phyloP scores from a whole-genome alignment of 2,113 vertebrate species.

The Prunella fulvescens region DNA sequence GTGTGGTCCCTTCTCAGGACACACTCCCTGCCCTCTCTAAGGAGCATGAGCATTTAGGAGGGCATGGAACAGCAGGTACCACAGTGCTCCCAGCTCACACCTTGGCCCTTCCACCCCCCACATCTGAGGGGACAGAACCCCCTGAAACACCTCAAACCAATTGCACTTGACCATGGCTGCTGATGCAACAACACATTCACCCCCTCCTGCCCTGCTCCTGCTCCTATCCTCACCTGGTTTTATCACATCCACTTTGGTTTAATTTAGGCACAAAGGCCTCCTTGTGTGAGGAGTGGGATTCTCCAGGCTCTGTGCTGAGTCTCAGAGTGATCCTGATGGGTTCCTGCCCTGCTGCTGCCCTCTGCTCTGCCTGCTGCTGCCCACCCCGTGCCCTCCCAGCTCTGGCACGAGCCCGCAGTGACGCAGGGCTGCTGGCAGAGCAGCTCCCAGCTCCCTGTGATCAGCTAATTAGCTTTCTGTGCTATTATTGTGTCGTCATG shows the following conservation, averaged over 20 bases:
- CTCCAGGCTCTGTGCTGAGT: background rate
- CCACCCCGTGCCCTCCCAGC: background rate
- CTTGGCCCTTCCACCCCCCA: background rate
- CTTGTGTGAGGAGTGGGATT: rapidly evolving
- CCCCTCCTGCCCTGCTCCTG: background rate
- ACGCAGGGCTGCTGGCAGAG: constrained; percentile 58
- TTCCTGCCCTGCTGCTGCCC: background rate
- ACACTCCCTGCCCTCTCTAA: background rate
- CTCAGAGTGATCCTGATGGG: rapidly evolving
- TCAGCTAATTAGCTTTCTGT: constrained; percentile 71
- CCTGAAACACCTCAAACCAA: background rate
- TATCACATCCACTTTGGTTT: background rate
- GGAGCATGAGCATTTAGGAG: rapidly evolving
- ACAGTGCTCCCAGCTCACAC: background rate
- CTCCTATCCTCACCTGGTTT: background rate
- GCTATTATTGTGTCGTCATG: constrained; percentile 74
- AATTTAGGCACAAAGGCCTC: background rate
- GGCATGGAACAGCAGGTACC: background rate
- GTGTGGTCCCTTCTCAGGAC: rapidly evolving
- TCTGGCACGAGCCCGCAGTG: background rate
- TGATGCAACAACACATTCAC: rapidly evolving
- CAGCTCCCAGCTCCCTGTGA: constrained; percentile 55
- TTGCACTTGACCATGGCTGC: rapidly evolving
- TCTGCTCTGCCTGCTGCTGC: background rate
- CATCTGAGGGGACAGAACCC: rapidly evolving